Conservation (phyloP, 2,113 vertebrate genomes). For the Nyctereutes procyonoides region DNA sequence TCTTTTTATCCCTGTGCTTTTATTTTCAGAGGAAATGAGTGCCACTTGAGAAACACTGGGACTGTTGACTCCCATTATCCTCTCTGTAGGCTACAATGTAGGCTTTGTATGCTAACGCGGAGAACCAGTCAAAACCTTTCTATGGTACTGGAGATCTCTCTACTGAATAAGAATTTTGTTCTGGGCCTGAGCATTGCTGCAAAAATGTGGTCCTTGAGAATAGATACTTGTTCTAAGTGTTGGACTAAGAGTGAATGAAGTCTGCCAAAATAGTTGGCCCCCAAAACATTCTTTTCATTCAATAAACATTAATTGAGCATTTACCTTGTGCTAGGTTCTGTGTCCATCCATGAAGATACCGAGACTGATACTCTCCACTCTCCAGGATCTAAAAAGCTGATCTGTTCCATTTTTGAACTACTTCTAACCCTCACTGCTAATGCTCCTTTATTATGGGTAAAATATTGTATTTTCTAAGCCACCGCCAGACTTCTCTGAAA, state of each 20-base stretch:
- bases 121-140: neutral
- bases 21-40: conserved; percentile 31
- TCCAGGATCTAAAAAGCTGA: neutral
- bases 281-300: neutral
- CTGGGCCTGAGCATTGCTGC: neutral
- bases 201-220: neutral
- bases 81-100: neutral
- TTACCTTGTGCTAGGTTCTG: neutral
- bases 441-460: neutral
- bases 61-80: neutral
- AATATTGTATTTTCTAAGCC: neutral
- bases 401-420: neutral
- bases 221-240: neutral
- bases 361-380: neutral
- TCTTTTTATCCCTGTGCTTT: conserved; percentile 20
- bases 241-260: neutral
- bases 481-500: neutral
- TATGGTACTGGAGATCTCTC: neutral
- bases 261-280: neutral
- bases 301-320: neutral
- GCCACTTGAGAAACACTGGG: neutral
- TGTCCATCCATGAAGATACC: neutral
- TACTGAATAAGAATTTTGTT: neutral
- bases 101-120: neutral
- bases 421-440: neutral